Evolutionary conservation across 2,888 invertebrate species (phyloP).

Genomic region (Pandemis heparana): DNA sequence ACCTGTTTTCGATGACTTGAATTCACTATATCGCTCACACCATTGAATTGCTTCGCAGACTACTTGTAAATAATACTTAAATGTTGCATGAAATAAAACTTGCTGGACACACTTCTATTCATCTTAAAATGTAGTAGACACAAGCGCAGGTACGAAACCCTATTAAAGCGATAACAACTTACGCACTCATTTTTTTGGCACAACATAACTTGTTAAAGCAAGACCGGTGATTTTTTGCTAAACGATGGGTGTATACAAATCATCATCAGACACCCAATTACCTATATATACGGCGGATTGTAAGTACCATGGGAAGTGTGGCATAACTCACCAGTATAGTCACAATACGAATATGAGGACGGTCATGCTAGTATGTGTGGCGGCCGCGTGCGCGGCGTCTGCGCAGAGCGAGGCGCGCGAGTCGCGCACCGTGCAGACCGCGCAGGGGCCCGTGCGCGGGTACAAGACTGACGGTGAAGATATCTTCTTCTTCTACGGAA

Average conservation of each 20-base stretch:
- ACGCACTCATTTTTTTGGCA: neutral
- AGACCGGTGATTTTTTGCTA: neutral
- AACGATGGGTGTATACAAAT: neutral
- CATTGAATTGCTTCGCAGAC: no score
- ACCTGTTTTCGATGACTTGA: no score
- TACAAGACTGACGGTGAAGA: constrained; percentile 4
- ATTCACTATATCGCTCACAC: no score
- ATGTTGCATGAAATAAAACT: no score
- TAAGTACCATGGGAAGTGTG: neutral
- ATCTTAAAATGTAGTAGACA: no score
- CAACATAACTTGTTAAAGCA: neutral
- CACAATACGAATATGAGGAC: neutral
- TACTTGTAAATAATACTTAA: no score
- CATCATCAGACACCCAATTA: neutral
- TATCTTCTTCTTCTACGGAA: constrained; percentile 13
- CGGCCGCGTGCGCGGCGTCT: neutral
- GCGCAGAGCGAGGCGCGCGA: constrained; percentile 4
- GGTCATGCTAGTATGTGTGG: neutral
- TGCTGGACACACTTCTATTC: no score
- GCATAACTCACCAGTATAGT: neutral
- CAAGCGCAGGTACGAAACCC: neutral
- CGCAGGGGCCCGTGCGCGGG: constrained; percentile 20
- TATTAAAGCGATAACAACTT: neutral
- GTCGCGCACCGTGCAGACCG: constrained; percentile 20
- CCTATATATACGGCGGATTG: neutral